Percentiles rank a stretch among this genome's conserved stretches.
Conservation (phyloP, 1,140 invertebrate genomes). For the Tetramorium parvispinum region DNA sequence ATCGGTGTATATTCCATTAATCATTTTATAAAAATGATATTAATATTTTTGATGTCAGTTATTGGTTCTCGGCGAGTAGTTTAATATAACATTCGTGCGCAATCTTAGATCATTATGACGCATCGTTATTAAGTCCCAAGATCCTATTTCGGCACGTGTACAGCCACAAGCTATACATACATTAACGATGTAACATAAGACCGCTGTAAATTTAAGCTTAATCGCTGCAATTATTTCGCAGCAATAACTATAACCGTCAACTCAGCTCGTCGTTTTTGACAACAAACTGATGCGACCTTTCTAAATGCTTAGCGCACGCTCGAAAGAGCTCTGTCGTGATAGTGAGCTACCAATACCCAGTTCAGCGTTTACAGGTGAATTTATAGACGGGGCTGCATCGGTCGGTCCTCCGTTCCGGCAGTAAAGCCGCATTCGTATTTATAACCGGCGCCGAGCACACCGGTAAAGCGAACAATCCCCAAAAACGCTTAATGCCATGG, state of each 20-base stretch:
- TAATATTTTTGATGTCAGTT: neutral
- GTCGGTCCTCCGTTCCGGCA: slow-evolving; percentile 7
- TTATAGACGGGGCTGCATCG: slow-evolving; percentile 35
- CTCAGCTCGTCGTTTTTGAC: neutral
- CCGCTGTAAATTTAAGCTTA: slow-evolving; percentile 8
- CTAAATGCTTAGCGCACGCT: slow-evolving; percentile 1
- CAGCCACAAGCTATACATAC: neutral
- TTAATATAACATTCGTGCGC: neutral
- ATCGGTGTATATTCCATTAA: slow-evolving; percentile 1
- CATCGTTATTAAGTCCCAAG: neutral
- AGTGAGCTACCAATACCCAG: slow-evolving; percentile 23
- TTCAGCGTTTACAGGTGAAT: slow-evolving; percentile 49
- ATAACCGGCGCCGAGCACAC: slow-evolving; percentile 12
- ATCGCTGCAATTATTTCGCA: neutral
- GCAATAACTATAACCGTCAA: slow-evolving; percentile 17
- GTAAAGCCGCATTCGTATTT: slow-evolving; percentile 56
- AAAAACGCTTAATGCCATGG: slow-evolving; percentile 50
- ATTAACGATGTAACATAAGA: neutral
- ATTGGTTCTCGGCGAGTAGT: neutral
- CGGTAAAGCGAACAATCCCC: slow-evolving; percentile 31
- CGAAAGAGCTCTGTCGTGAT: slow-evolving; percentile 42
- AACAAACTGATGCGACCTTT: slow-evolving; percentile 7
- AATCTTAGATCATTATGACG: slow-evolving; percentile 1
- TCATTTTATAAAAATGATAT: slow-evolving; percentile 24
- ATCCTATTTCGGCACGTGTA: neutral